Evolutionary conservation across 1,140 invertebrate species (phyloP).

Genomic region (Zaprionus tsacasi): DNA sequence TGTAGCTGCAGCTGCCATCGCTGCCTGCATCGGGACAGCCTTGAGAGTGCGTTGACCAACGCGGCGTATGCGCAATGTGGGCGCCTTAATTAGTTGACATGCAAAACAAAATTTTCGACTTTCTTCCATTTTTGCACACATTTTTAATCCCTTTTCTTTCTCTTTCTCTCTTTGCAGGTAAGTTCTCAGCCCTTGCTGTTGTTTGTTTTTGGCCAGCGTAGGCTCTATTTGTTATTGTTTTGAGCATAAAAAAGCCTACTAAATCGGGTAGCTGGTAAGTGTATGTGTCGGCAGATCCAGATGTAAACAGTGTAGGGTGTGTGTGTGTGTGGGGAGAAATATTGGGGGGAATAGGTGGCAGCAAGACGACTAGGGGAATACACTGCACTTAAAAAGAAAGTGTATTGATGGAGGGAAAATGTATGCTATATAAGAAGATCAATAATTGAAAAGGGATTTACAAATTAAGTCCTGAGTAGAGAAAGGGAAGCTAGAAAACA

Average conservation of each 20-base stretch:
- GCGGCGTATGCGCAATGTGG: conserved; percentile 69
- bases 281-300: conserved; percentile 4
- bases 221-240: conserved; percentile 11
- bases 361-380: background rate
- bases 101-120: no score
- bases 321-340: background rate
- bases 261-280: conserved; percentile 34
- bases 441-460: no score
- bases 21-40: conserved; percentile 45
- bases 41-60: conserved; percentile 78
- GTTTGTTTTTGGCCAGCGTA: background rate
- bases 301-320: conserved; percentile 27
- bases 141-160: conserved; percentile 23
- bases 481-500: no score
- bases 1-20: conserved; percentile 57
- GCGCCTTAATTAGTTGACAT: conserved; percentile 68
- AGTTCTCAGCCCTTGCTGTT: conserved; percentile 17
- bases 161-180: conserved; percentile 39
- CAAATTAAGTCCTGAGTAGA: no score
- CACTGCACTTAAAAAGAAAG: background rate
- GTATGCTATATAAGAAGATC: no score
- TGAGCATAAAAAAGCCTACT: conserved; percentile 28
- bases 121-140: background rate
- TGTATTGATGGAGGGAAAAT: no score
- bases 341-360: background rate